Base-by-base conservation (phyloP, 2,888 invertebrate species). In the Cantharis lateralis region DNA sequence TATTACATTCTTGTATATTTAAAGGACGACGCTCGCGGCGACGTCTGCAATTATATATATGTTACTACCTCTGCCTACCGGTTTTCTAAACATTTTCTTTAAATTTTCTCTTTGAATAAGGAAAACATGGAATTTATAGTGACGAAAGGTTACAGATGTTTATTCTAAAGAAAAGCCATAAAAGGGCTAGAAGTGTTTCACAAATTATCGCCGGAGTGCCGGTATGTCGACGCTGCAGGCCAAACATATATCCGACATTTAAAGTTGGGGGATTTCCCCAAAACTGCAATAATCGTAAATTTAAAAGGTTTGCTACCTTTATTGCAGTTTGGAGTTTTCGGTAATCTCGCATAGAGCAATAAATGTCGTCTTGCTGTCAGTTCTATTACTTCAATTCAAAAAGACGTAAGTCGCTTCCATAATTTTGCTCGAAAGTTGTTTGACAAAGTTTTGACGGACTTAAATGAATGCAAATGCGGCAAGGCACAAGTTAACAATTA, bases 201-300 rank as follows among this genome's bases (percentile, higher is more conserved):
- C 73, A 66, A 74, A 71, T 71, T 71, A 70, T 70, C 74, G 62
- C 76, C 26, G 75, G n/a, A 72, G 71, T 62, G 69, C 70, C 28
- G 63, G 64, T 63, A 62, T 71, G 74, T 74, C 74, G 74, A 77
- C 76, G 70, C 70, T 64, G 68, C 66, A 74, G 72, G 72, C 20
- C 18, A 72, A 74, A 74, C 72, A 69, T 76, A 71, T 77, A 78
- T 76, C 75, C 69, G 70, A 72, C 78, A 74, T 78, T 80, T 80
- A 79, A 80, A 80, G 78, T 80, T 79, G 72, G 77, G 78, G 79
- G 78, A 80, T 80, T 78, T 82, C 81, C 81, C 81, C 82, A 80
- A 80, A 81, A 81, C 82, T 81, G 82, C 81, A 83, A 84, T 84
- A 84, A 84, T 82, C 83, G 82, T 84, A 84, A 84, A 84, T 84